phyloP scores from a whole-genome alignment of 2,797 vertebrate genomes.

The Bovichtus variegatus region DNA sequence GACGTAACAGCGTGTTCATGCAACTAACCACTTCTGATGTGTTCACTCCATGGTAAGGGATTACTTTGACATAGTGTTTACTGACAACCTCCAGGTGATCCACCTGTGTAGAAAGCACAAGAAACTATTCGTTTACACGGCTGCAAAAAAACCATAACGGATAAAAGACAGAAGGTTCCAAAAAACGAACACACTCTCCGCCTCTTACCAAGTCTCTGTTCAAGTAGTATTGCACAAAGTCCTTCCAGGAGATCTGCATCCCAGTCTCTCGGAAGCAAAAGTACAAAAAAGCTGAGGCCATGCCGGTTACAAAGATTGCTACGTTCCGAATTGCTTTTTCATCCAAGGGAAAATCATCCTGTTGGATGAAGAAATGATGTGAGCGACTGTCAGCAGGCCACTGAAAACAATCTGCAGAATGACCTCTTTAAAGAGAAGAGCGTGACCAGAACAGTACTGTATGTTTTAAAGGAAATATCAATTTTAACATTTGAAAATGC shows the following conservation, averaged over 20 bases:
- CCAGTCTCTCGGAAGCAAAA: slow-evolving; percentile 83
- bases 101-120: slow-evolving; percentile 82
- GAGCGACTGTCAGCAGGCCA: not conserved
- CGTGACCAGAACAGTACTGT: not conserved
- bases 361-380: not conserved
- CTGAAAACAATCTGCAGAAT: not conserved
- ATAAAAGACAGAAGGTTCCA: not conserved
- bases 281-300: slow-evolving; percentile 80
- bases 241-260: slow-evolving; percentile 87
- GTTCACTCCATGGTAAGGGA: slow-evolving; percentile 90
- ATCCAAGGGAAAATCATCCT: slow-evolving; percentile 85
- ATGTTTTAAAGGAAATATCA: not conserved
- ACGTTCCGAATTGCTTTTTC: slow-evolving; percentile 76
- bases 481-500: not conserved
- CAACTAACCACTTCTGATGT: slow-evolving; percentile 79
- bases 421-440: not conserved
- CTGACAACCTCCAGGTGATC: slow-evolving; percentile 95
- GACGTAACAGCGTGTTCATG: slow-evolving; percentile 9
- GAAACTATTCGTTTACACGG: not conserved
- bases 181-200: not conserved
- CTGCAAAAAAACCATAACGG: slow-evolving; percentile 5
- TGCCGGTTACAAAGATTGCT: slow-evolving; percentile 76
- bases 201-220: slow-evolving; percentile 84
- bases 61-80: slow-evolving; percentile 95
- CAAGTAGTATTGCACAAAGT: slow-evolving; percentile 86